Percentiles rank a stretch among this genome's conserved stretches.
phyloP scores from a whole-genome alignment of 2,888 invertebrate species.

The Rhamnusium bicolor region DNA sequence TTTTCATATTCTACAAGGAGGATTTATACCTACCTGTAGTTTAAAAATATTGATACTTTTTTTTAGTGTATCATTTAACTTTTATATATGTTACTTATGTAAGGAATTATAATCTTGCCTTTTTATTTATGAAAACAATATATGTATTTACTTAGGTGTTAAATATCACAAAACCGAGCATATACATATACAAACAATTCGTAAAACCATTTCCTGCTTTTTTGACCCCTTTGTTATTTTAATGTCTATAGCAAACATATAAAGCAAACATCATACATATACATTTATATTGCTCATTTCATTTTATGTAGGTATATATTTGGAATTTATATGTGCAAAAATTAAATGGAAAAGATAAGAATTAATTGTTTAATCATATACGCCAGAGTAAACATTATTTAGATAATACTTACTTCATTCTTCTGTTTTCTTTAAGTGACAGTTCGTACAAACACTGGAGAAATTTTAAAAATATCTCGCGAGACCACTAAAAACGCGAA shows the following conservation, averaged over 20 bases:
- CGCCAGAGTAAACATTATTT: constrained; percentile 21
- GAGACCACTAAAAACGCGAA: constrained; percentile 28
- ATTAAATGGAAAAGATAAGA: constrained; percentile 9
- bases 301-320: constrained; percentile 3
- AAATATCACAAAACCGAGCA: background rate
- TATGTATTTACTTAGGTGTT: background rate
- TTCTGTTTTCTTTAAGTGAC: constrained; percentile 21
- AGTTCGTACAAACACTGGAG: constrained; percentile 28
- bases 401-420: constrained; percentile 35
- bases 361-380: background rate
- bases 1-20: too few relatives aligned
- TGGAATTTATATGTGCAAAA: background rate
- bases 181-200: background rate
- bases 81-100: background rate
- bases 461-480: constrained; percentile 32
- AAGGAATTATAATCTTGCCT: background rate
- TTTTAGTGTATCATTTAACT: background rate
- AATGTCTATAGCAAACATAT: background rate
- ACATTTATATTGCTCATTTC: constrained; percentile 15
- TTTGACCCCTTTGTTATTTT: constrained; percentile 8
- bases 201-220: background rate
- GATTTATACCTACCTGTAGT: background rate
- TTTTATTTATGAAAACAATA: background rate
- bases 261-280: background rate
- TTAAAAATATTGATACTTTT: too few relatives aligned